Evolutionary conservation across 1,140 invertebrate species (phyloP).

Genomic region (Aradophagus sp.): DNA sequence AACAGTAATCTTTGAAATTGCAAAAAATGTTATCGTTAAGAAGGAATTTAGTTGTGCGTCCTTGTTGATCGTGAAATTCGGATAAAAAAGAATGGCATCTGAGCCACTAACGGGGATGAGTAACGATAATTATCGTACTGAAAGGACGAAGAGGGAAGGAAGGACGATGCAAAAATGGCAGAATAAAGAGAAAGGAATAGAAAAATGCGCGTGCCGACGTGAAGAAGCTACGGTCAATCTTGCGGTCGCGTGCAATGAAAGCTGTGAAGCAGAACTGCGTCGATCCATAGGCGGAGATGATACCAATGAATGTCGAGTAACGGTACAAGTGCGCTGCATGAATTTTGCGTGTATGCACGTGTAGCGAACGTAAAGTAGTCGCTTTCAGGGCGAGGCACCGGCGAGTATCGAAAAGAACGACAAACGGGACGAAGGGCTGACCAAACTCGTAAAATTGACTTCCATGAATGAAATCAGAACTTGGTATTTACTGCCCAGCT

Average conservation of each 20-base stretch:
- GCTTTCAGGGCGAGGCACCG: conserved; percentile 16
- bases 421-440: not conserved
- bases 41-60: too few species aligned
- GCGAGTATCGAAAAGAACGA: not conserved
- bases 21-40: too few species aligned
- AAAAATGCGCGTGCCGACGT: conserved; percentile 34
- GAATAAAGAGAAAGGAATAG: conserved; percentile 11
- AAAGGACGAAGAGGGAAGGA: conserved; percentile 9
- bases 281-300: conserved; percentile 60
- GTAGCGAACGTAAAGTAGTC: conserved; percentile 32
- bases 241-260: conserved; percentile 52
- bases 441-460: conserved; percentile 10
- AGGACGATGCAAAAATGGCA: conserved; percentile 10
- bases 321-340: conserved; percentile 64
- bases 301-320: conserved; percentile 70
- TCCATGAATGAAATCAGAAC: conserved; percentile 22
- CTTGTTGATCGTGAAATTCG: not conserved
- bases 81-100: not conserved
- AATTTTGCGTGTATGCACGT: conserved; percentile 61
- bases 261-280: conserved; percentile 43
- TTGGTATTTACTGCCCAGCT: conserved; percentile 4
- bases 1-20: too few species aligned
- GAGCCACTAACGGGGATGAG: conserved; percentile 20
- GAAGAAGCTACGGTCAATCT: conserved; percentile 42
- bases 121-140: conserved; percentile 26